Evolutionary conservation across 1,140 invertebrate genomes (phyloP).

Genomic region (Cherax destructor): DNA sequence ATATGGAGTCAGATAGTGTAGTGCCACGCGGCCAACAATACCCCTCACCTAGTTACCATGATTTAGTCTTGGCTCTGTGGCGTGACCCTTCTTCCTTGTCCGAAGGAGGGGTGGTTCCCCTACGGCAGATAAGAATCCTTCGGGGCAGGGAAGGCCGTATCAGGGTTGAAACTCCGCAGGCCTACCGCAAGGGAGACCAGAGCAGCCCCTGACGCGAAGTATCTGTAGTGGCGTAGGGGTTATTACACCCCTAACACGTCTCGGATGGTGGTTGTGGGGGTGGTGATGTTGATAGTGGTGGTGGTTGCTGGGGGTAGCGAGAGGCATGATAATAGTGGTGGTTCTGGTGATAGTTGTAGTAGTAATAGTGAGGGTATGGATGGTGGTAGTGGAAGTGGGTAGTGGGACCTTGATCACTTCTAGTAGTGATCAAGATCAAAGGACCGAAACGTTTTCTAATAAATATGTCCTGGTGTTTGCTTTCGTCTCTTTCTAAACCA

Average conservation of each 20-base stretch:
- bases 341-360: no score
- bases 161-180: constrained; percentile 34
- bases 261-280: neutral
- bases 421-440: no score
- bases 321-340: no score
- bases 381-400: no score
- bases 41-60: constrained; percentile 31
- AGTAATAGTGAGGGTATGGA: no score
- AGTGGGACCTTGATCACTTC: no score
- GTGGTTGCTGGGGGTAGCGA: no score
- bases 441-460: no score
- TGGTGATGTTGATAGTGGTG: no score
- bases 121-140: constrained; percentile 10
- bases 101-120: neutral
- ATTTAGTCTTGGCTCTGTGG: constrained; percentile 13
- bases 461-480: no score
- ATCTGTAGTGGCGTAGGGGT: constrained; percentile 33
- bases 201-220: constrained; percentile 12
- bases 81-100: neutral
- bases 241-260: constrained; percentile 39
- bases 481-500: no score
- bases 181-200: constrained; percentile 43
- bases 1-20: neutral
- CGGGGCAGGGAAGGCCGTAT: constrained; percentile 25
- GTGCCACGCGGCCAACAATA: neutral